phyloP scores from a whole-genome alignment of 1,140 invertebrate genomes.

The Palaemon carinicauda region DNA sequence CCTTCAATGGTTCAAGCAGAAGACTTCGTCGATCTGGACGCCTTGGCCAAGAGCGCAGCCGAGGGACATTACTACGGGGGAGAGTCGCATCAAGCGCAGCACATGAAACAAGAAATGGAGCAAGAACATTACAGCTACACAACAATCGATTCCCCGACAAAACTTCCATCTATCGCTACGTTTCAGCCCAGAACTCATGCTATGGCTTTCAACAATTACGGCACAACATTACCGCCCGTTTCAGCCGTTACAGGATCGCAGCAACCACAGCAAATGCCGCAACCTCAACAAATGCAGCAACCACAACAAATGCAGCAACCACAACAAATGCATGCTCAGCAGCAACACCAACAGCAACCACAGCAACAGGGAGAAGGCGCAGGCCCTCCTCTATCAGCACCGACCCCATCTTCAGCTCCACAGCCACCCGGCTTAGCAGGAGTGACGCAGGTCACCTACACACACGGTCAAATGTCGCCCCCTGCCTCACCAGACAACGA shows the following conservation, averaged over 20 bases:
- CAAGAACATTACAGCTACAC: slow-evolving; percentile 28
- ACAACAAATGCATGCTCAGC: background rate
- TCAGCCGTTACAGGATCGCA: slow-evolving; percentile 15
- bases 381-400: background rate
- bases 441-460: slow-evolving; percentile 60
- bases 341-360: background rate
- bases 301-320: background rate
- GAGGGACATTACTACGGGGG: slow-evolving; percentile 63
- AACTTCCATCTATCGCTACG: slow-evolving; percentile 38
- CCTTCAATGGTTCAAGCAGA: slow-evolving; percentile 60
- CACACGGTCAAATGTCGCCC: slow-evolving; percentile 68
- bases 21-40: slow-evolving; percentile 67
- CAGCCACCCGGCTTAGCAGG: slow-evolving; percentile 5
- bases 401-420: background rate
- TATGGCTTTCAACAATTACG: slow-evolving; percentile 25
- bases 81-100: slow-evolving; percentile 46
- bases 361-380: background rate
- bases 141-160: background rate
- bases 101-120: background rate
- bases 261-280: background rate
- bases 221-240: slow-evolving; percentile 36
- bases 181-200: slow-evolving; percentile 18
- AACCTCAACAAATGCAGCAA: background rate
- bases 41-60: slow-evolving; percentile 66
- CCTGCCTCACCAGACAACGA: slow-evolving; percentile 68